Base-by-base conservation (phyloP, 2,888 invertebrate genomes). In the Petrophora chlorosata region DNA sequence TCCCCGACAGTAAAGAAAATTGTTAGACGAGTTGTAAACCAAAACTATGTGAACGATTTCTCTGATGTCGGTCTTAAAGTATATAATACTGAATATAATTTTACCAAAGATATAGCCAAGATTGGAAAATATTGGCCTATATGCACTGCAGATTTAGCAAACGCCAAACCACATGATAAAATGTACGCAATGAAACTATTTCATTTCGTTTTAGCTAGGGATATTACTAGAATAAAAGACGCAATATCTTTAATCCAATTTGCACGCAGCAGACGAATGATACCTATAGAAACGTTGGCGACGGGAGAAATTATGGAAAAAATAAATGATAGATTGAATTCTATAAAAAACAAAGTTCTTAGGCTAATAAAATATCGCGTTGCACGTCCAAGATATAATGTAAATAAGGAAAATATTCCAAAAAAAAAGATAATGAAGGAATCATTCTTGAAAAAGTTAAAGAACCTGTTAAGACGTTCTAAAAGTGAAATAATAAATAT, bases 381-480 rank as follows among this genome's bases (percentile, higher is more conserved):
- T 28, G 30, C 25, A 44, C 22, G 16, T 1, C 25, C 15, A 17
- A n/a, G 13, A 15, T n/a, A 12, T 19, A 1, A 16, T 8, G 33
- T 3, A 15, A 15, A 22, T 1, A 19, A 35, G 7, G 23, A 39
- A 13, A 33, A 14, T 2, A 10, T 4, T 10, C 38, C 22, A 23
- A 12, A 32, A 10, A 34, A 30, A 3, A 58, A 60, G 5, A 53
- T 45, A n/a, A 68, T 70, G 32, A 80, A 72, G 28, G 49, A 58
- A 16, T 80, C 81, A 0, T 76, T 84, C 41, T 53, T 85, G 10
- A 70, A 73, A 38, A 70, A 74, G 39, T 65, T 86, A 5, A 79
- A 72, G 48, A 74, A 61, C 8, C 44, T 84, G 10, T 50, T 86
- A 3, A 73, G 56, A 26, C 70, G 61, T 8, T 79, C 85, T 0